Percentiles rank a stretch among this genome's conserved stretches.
phyloP scores from a whole-genome alignment of 2,113 vertebrate species.

The Myotis yumanensis region DNA sequence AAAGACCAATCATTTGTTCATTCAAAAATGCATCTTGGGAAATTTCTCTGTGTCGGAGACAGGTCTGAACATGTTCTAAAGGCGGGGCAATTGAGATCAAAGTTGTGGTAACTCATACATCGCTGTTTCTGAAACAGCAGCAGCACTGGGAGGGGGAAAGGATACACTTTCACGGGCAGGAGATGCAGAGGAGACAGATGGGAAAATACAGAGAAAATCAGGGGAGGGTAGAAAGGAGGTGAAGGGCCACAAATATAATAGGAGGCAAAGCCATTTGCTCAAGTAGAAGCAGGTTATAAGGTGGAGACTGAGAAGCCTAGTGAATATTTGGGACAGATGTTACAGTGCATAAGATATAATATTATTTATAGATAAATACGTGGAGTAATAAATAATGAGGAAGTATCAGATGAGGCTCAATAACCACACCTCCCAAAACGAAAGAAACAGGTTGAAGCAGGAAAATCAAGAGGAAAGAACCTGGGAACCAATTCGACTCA shows the following conservation, averaged over 20 bases:
- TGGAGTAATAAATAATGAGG: background rate
- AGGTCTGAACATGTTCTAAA: background rate
- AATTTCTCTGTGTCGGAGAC: background rate
- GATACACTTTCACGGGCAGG: background rate
- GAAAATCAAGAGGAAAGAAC: background rate
- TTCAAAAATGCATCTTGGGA: background rate
- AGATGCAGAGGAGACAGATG: background rate
- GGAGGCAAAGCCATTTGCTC: background rate
- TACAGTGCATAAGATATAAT: background rate
- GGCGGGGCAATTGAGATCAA: background rate
- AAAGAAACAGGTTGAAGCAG: background rate
- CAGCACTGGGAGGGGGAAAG: fast-evolving
- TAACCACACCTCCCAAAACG: background rate
- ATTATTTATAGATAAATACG: background rate
- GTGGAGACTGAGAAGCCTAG: background rate
- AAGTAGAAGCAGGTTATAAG: background rate
- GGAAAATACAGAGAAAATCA: background rate
- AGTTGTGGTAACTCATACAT: background rate
- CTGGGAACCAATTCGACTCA: background rate
- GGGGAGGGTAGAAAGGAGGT: fast-evolving
- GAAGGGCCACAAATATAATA: background rate
- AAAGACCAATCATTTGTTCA: background rate
- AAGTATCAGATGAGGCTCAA: background rate
- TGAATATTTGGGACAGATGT: background rate
- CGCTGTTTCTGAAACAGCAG: background rate